phyloP scores from a whole-genome alignment of 2,797 vertebrate species.

The Bufotes viridis region DNA sequence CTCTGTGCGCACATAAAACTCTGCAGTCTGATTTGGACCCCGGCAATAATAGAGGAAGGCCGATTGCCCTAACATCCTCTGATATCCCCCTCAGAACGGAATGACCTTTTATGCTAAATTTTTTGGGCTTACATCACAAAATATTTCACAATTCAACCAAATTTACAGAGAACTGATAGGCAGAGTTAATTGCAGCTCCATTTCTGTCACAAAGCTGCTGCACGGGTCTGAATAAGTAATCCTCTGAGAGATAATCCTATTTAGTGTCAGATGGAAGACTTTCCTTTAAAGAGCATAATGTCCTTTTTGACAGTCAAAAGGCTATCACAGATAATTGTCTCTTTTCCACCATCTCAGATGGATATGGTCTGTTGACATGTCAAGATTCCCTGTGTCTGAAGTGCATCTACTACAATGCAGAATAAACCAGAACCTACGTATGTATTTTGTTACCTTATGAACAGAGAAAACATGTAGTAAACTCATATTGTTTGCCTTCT shows the following conservation, averaged over 20 bases:
- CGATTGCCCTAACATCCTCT: no score
- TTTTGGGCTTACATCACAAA: not conserved
- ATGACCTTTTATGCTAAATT: not conserved
- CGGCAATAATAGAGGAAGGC: no score
- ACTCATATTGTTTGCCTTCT: not conserved
- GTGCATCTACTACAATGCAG: not conserved
- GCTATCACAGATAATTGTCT: conserved; percentile 14
- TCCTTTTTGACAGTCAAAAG: conserved; percentile 20
- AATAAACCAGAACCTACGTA: not conserved
- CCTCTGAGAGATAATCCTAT: conserved; percentile 51
- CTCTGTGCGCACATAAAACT: no score
- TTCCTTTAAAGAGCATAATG: conserved; percentile 26
- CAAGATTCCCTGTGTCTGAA: not conserved
- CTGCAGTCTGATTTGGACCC: no score
- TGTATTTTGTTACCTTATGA: not conserved
- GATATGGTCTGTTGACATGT: not conserved
- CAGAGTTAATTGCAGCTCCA: conserved; percentile 31
- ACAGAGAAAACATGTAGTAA: not conserved
- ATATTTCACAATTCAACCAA: not conserved
- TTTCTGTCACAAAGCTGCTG: not conserved
- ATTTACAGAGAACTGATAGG: conserved; percentile 1
- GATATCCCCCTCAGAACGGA: not conserved
- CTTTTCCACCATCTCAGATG: not conserved
- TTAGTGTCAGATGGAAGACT: conserved; percentile 38
- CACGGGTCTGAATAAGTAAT: conserved; percentile 33